These are phyloP conservation scores for Cebidichthys violaceus DNA, from an alignment of 2,113 vertebrate genomes.

Conservation along the genomic window DNA sequence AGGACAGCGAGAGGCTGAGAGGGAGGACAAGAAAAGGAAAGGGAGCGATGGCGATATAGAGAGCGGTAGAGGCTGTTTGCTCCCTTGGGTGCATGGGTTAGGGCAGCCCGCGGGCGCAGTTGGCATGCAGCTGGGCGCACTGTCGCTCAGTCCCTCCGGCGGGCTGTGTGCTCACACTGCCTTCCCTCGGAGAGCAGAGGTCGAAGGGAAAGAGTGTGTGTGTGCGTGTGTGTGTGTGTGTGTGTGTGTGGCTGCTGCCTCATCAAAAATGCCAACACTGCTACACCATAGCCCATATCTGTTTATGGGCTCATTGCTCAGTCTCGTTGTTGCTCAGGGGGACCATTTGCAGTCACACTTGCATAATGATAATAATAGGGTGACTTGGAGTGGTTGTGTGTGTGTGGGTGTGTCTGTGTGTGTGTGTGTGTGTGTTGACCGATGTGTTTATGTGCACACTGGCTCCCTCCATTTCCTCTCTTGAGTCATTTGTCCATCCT, in stretches of 20 bases:
- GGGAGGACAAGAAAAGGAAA: conserved; percentile 53
- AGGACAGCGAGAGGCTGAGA: conserved; percentile 57
- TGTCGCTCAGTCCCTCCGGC: conserved; percentile 75
- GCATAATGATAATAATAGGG: conserved; percentile 81
- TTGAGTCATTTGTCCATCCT: conserved; percentile 41
- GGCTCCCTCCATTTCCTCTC: conserved; percentile 29
- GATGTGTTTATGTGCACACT: conserved; percentile 37
- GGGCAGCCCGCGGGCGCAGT: conserved; percentile 80
- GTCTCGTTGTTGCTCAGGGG: conserved; percentile 74
- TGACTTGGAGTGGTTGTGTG: conserved; percentile 68
- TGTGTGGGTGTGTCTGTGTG: conserved; percentile 15
- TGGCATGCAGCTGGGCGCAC: conserved; percentile 83
- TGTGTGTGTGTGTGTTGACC: background rate
- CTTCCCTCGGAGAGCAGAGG: conserved; percentile 77
- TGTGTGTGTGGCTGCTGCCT: conserved; percentile 56
- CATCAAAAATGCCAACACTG: conserved; percentile 76
- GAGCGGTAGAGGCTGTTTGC: conserved; percentile 69
- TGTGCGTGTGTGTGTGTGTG: conserved; percentile 34
- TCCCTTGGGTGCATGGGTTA: conserved; percentile 73
- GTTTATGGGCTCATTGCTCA: conserved; percentile 76
- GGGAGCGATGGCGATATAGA: conserved; percentile 44
- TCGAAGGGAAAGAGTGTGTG: conserved; percentile 71
- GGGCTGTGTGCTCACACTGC: conserved; percentile 69
- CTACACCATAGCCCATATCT: conserved; percentile 65
- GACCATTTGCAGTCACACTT: conserved; percentile 79